Evolutionary conservation across 2,113 vertebrate genomes (phyloP).

Genomic region (Lycaon pictus): DNA sequence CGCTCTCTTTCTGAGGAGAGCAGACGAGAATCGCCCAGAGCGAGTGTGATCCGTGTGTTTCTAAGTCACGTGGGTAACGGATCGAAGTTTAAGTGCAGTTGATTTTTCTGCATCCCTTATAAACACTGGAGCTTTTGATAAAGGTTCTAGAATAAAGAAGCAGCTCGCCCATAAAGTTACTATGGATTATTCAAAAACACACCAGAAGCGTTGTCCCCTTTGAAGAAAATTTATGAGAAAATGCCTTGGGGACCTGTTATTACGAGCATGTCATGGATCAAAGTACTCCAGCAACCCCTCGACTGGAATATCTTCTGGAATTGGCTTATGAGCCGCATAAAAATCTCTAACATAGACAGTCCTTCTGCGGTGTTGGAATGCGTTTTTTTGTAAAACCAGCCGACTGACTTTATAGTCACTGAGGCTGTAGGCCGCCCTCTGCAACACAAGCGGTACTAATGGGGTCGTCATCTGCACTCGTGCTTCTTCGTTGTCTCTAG

Average conservation of each 20-base stretch:
- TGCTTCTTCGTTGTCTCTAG: constrained; percentile 51
- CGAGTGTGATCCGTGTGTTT: not conserved
- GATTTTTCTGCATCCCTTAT: not conserved
- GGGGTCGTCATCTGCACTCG: constrained; percentile 26
- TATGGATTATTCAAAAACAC: constrained; percentile 55
- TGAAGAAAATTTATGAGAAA: constrained; percentile 65
- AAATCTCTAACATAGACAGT: constrained; percentile 15
- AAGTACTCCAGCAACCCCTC: not conserved
- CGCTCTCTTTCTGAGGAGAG: not conserved
- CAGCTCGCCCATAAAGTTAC: not conserved
- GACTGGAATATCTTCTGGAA: constrained; percentile 12
- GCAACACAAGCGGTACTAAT: constrained; percentile 36
- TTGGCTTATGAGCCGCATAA: not conserved
- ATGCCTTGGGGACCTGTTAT: constrained; percentile 28
- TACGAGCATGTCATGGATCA: constrained; percentile 44
- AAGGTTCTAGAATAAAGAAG: constrained; percentile 63
- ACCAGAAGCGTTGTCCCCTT: constrained; percentile 52
- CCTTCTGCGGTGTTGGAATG: constrained; percentile 8
- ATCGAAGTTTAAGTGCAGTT: not conserved
- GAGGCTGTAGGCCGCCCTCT: not conserved
- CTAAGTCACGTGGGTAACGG: not conserved
- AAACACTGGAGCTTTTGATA: constrained; percentile 21
- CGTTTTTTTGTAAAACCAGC: constrained; percentile 61
- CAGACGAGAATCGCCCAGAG: constrained; percentile 42
- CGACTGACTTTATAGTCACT: constrained; percentile 41